Percentiles rank a stretch among this genome's conserved stretches.
These are phyloP conservation scores for Pardalotus punctatus DNA, from an alignment of 2,113 vertebrate genomes.

Conservation along the genomic window DNA sequence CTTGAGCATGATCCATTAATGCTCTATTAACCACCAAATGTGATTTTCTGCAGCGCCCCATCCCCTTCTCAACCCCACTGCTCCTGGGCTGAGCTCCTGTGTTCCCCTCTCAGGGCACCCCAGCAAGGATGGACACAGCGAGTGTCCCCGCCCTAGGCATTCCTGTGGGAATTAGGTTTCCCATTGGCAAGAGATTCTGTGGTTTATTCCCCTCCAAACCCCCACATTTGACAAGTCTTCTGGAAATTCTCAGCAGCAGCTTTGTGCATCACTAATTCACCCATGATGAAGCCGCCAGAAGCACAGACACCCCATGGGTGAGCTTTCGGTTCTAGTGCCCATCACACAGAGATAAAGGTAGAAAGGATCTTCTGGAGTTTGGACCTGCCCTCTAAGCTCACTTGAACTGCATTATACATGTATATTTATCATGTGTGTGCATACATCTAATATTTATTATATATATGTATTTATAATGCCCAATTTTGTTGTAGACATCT, in stretches of 20 bases:
- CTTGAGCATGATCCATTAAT: rapidly evolving
- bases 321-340: background rate
- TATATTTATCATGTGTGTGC: background rate
- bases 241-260: background rate
- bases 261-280: background rate
- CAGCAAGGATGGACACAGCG: too few species aligned
- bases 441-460: background rate
- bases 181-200: background rate
- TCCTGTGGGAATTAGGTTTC: background rate
- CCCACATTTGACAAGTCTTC: background rate
- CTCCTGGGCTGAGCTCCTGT: background rate
- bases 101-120: rapidly evolving
- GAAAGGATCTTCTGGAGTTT: background rate
- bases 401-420: background rate
- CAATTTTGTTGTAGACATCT: background rate
- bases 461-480: background rate
- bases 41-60: rapidly evolving
- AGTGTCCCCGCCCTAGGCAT: rapidly evolving
- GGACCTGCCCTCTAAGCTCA: background rate
- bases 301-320: rapidly evolving
- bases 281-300: rapidly evolving
- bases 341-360: background rate
- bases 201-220: background rate
- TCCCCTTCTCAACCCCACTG: background rate
- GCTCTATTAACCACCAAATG: rapidly evolving